phyloP scores from a whole-genome alignment of 2,888 invertebrate species.

The Atethmia centrago region DNA sequence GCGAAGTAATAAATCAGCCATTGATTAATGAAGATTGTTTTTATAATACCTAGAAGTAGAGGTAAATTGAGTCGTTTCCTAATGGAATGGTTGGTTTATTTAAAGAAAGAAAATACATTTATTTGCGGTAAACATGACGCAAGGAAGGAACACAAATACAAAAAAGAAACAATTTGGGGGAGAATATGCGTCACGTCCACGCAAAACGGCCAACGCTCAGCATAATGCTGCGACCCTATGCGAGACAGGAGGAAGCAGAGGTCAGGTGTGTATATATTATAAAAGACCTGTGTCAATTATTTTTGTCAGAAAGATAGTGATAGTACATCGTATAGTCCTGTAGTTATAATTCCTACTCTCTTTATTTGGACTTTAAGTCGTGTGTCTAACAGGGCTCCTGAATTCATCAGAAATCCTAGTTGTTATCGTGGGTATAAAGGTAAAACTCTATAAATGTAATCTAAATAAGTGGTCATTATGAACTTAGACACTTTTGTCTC shows the following conservation, averaged over 20 bases:
- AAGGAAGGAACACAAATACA: too few relatives aligned
- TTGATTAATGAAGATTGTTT: conserved; percentile 51
- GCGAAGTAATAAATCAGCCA: conserved; percentile 30
- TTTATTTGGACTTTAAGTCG: neutral
- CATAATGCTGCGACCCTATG: too few relatives aligned
- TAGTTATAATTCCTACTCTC: neutral
- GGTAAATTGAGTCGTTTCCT: conserved; percentile 49
- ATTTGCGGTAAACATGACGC: too few relatives aligned
- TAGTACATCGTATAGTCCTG: too few relatives aligned
- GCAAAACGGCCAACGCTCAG: too few relatives aligned
- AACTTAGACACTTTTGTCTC: too few relatives aligned
- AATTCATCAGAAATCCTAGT: neutral
- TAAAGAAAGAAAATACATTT: too few relatives aligned
- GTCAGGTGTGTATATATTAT: neutral
- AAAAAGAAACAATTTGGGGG: too few relatives aligned
- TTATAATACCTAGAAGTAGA: conserved; percentile 29
- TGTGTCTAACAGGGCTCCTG: neutral
- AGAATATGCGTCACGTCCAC: too few relatives aligned
- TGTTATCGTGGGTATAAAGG: too few relatives aligned
- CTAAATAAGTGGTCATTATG: too few relatives aligned
- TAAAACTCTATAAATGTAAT: too few relatives aligned
- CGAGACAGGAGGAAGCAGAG: neutral
- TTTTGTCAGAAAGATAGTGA: neutral
- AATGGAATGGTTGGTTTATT: conserved; percentile 9
- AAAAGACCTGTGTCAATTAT: neutral